Conservation (phyloP, 53 echinoderm and acorn worm species). For the Henricia sp. region DNA sequence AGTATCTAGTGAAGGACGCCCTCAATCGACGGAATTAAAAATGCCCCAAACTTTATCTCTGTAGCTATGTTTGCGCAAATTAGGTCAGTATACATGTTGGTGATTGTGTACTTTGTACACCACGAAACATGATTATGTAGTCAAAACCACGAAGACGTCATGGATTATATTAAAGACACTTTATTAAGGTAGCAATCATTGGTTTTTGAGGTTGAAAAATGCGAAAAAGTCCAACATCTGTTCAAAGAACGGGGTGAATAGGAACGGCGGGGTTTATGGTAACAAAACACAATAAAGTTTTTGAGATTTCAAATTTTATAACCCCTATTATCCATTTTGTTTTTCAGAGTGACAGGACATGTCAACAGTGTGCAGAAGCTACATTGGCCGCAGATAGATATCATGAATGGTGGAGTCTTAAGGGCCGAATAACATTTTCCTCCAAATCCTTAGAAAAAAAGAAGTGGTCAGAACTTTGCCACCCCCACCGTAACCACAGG, state of each 20-base stretch:
- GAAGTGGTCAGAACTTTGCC: not conserved
- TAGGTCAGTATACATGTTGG: too few relatives aligned
- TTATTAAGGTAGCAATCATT: too few relatives aligned
- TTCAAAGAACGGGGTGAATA: constrained; percentile 4
- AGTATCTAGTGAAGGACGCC: too few relatives aligned
- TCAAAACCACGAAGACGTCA: too few relatives aligned
- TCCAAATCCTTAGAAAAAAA: not conserved
- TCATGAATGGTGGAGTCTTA: not conserved
- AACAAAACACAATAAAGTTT: not conserved
- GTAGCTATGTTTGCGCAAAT: too few relatives aligned
- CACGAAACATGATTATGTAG: too few relatives aligned
- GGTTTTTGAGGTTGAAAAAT: too few relatives aligned
- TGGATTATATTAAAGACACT: too few relatives aligned
- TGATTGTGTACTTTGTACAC: too few relatives aligned
- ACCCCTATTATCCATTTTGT: not conserved
- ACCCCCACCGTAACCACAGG: not conserved
- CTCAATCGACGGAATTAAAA: too few relatives aligned
- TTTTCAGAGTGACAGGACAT: not conserved
- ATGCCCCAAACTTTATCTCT: too few relatives aligned
- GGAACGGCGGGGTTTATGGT: not conserved
- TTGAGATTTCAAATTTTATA: not conserved
- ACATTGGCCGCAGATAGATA: not conserved
- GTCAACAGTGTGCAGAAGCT: not conserved
- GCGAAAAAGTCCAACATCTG: too few relatives aligned
- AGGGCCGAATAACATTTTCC: not conserved